A percentile compares a stretch with the other conserved stretches of the same genome.
These are phyloP conservation scores for Cephus cinctus DNA, from an alignment of 1,140 invertebrate genomes.

Conservation along the genomic window DNA sequence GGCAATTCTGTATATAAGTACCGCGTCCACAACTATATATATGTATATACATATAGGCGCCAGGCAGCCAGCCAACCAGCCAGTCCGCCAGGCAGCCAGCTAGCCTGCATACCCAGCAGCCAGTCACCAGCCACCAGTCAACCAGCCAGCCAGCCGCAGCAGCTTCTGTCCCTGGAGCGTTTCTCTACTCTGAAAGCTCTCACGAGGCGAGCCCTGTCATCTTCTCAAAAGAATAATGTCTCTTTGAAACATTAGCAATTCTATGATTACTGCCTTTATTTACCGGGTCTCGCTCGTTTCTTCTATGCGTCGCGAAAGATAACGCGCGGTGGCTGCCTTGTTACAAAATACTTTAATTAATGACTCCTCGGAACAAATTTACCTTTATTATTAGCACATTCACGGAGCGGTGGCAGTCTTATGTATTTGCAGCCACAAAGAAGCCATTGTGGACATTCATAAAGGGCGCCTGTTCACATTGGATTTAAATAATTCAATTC, in stretches of 20 bases:
- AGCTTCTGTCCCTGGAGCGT: too few species aligned
- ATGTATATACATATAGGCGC: conserved; percentile 21
- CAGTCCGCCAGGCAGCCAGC: too few species aligned
- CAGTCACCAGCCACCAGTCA: too few species aligned
- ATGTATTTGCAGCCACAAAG: conserved; percentile 38
- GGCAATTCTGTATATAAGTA: conserved; percentile 5
- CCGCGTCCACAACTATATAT: conserved; percentile 18
- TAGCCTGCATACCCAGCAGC: too few species aligned
- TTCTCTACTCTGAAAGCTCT: conserved; percentile 15
- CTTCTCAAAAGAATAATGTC: conserved; percentile 42
- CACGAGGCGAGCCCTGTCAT: conserved; percentile 13
- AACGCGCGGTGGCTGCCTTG: too few species aligned
- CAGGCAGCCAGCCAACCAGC: too few species aligned
- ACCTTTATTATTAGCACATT: conserved; percentile 54
- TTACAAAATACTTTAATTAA: conserved; percentile 55
- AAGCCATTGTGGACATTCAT: conserved; percentile 46
- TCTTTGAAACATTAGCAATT: conserved; percentile 49
- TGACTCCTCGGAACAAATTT: conserved; percentile 52
- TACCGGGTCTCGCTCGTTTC: conserved; percentile 19
- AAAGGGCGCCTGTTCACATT: conserved; percentile 49
- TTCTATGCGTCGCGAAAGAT: background rate
- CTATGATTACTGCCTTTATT: conserved; percentile 44
- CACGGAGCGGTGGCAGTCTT: conserved; percentile 22
- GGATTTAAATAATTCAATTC: conserved; percentile 56
- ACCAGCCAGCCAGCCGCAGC: too few species aligned